Evolutionary conservation across 2,113 vertebrate species (phyloP).

Genomic region (Danionella cerebrum): DNA sequence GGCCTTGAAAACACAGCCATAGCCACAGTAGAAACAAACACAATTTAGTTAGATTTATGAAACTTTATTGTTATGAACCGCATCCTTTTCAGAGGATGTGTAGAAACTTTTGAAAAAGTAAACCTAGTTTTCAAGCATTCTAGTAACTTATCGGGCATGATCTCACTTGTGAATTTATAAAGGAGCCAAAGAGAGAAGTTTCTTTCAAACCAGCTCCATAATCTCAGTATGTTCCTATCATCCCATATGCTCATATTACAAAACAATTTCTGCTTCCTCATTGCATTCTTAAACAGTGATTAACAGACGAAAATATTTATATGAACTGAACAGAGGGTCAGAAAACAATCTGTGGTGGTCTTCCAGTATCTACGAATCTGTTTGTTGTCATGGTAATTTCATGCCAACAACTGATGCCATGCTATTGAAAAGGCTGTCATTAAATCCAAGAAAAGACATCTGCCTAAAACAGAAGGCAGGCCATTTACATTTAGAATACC

Average conservation of each 20-base stretch:
- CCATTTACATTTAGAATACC: not conserved
- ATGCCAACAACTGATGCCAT: not conserved
- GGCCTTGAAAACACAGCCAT: too few species aligned
- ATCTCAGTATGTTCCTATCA: not conserved
- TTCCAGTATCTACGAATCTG: not conserved
- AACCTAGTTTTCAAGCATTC: too few species aligned
- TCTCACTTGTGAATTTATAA: too few species aligned
- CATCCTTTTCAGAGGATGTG: too few species aligned
- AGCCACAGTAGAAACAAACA: too few species aligned
- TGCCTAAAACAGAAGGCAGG: not conserved
- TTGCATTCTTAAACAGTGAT: not conserved
- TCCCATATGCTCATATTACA: not conserved
- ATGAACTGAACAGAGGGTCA: not conserved
- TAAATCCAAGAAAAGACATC: not conserved
- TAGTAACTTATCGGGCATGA: too few species aligned
- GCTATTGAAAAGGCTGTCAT: not conserved
- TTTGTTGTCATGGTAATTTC: not conserved
- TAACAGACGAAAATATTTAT: conserved; percentile 3
- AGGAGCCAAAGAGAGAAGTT: too few species aligned
- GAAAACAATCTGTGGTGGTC: not conserved
- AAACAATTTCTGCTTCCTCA: not conserved
- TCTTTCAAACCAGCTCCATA: not conserved
- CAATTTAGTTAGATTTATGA: too few species aligned
- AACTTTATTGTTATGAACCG: too few species aligned
- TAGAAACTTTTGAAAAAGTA: too few species aligned